Base-by-base conservation (phyloP, 1,140 invertebrate species). In the Agraylea sexmaculata region DNA sequence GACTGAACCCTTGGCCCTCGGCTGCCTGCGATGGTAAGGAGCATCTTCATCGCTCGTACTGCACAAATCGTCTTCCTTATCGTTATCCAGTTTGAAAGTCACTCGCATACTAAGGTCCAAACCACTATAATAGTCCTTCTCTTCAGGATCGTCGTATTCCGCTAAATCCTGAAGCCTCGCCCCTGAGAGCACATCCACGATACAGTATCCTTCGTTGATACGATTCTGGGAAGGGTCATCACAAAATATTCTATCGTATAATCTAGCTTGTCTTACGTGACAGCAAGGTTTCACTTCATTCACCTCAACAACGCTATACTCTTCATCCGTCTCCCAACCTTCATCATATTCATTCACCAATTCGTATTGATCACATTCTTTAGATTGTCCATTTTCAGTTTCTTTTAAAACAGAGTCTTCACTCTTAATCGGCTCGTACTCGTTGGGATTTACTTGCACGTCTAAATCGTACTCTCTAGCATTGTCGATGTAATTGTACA, bases 171-270 rank as follows among this genome's bases (percentile, higher is more conserved):
- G 37, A 33, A 48, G 38, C 13, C 44, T 48, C 10, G 31, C 3
- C 2, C 42, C 46, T 7, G 42, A 13, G 1, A 41, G 30, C 15
- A 11, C 28, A 20, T 48, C 34, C 16, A 42, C 38, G 4, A 41
- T 17, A n/a, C 38, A 29, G 6, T 33, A 28, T 16, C 42, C 43
- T 7, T 27, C 32, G 22, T 41, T 35, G 2, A 48, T 29, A 8
- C 35, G 22, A 13, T 45, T 45, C 15, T 40, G 20, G 21, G 20
- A 40, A 18, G 19, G 13, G n/a, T 43, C 36, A 10, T 47, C 45
- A 25, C 33, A 39, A 42, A 48, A 48, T 27, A 48, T 48, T 17
- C 25, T 48, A 12, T 48, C 46, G 30, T 48, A 48, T 5, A 48
- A 21, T 22, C 20, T 20, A 30, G 39, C 15, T 30, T 41, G 12